Evolutionary conservation across 2,888 invertebrate species (phyloP), one percentile per base, ranked within the genome.

Genomic region (Conus canariensis): DNA sequence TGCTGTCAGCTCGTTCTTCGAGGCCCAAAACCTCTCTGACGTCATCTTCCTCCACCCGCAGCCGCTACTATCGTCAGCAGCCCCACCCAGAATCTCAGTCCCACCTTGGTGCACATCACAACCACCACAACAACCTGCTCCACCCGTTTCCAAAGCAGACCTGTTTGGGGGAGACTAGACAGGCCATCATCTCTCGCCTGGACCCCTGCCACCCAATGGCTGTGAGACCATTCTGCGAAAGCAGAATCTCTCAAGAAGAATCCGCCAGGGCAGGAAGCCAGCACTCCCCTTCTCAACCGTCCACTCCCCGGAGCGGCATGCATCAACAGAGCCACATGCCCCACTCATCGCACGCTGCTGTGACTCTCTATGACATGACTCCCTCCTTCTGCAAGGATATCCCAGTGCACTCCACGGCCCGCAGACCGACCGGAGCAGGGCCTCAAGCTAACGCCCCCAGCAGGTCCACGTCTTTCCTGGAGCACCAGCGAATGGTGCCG

Each of bases 1-100:
- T 88, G 22, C 74, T 85, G 22, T 88, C 85, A n/a, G 90, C 88
- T 3, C 77, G 85, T 22, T 90, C 90, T 12, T 83, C 85, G 2
- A 70, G 88, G 25, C 88, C 90, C 19, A 88, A 88, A 64, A 90
- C 90, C 19, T 85, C 30, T 80, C 70, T 70, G 80, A 87, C 19
- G 12, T 59, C 77, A 64, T 87, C n/a, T 60, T 67, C 70, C 74
- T 89, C 77, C 74, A 30, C 60, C 82, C 70, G 67, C 70, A 89
- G 77, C 85, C 67, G 58, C 70, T 85, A 58, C 88, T 89, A 60
- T 59, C 80, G 88, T 56, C 87, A 87, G 70, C 87, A 87, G 56
- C 70, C 87, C 8, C 87, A 87, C 87, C 70, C 87, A n/a, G 87
- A 87, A 70, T 30, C 70, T 10, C 58, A 56, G 83, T 59, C 16